Evolutionary conservation across 2,797 vertebrate genomes (phyloP).

Genomic region (Selene dorsalis): DNA sequence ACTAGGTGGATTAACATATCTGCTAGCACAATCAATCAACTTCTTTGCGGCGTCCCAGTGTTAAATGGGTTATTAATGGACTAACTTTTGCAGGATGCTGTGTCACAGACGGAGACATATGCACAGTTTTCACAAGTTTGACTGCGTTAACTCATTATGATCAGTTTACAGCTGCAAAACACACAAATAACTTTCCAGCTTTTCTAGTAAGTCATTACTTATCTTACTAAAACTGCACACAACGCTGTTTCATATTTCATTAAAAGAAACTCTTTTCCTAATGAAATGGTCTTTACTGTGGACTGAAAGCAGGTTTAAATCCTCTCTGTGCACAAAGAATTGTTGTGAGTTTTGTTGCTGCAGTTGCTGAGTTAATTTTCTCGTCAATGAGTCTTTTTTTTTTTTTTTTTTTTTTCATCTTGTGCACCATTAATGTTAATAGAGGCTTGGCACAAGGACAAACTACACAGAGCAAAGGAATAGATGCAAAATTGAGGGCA

Average conservation of each 20-base stretch:
- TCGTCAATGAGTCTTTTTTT: constrained; percentile 9
- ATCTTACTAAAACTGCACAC: constrained; percentile 4
- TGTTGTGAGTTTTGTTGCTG: not conserved
- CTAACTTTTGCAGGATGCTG: constrained; percentile 64
- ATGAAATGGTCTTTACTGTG: not conserved
- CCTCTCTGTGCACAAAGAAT: not conserved
- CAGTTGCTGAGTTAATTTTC: constrained; percentile 7
- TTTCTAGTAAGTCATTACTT: constrained; percentile 7
- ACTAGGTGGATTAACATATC: constrained; percentile 68
- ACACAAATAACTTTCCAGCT: constrained; percentile 4
- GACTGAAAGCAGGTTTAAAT: constrained; percentile 20
- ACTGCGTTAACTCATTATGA: constrained; percentile 36
- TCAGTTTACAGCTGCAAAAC: constrained; percentile 12
- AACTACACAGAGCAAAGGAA: constrained; percentile 1
- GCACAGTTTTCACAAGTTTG: constrained; percentile 44
- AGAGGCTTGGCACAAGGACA: constrained; percentile 21
- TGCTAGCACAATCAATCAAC: constrained; percentile 71
- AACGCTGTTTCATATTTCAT: not conserved
- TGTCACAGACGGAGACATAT: constrained; percentile 60
- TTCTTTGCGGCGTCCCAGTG: constrained; percentile 56
- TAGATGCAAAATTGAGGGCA: not conserved
- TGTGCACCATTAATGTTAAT: constrained; percentile 16
- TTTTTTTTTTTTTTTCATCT: constrained; percentile 20
- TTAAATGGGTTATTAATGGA: constrained; percentile 78
- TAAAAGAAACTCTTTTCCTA: not conserved